These are phyloP conservation scores for Hirtodrosophila duncani DNA, from an alignment of 2,888 invertebrate species.

Conservation along the genomic window DNA sequence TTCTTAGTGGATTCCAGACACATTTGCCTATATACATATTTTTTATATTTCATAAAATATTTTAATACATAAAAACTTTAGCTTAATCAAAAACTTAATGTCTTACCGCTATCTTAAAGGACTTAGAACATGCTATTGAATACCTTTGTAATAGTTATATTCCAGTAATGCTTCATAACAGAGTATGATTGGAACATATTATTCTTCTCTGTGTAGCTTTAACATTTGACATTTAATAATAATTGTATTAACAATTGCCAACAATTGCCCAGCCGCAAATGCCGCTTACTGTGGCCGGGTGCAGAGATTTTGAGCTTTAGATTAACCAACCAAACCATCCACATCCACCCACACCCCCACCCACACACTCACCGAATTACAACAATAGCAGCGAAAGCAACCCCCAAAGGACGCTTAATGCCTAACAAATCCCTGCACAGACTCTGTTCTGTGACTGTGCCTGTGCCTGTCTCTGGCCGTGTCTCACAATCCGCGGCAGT, in stretches of 20 bases:
- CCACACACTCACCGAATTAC: slow-evolving; percentile 17
- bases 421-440: slow-evolving; percentile 39
- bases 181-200: too few relatives aligned
- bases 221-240: slow-evolving; percentile 49
- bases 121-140: too few relatives aligned
- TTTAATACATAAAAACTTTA: too few relatives aligned
- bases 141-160: too few relatives aligned
- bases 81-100: too few relatives aligned
- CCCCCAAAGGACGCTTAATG: slow-evolving; percentile 50
- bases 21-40: too few relatives aligned
- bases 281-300: slow-evolving; percentile 52
- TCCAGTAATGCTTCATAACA: too few relatives aligned
- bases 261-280: slow-evolving; percentile 52
- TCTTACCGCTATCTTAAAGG: too few relatives aligned
- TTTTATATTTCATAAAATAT: too few relatives aligned
- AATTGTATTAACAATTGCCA: slow-evolving; percentile 63
- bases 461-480: not conserved
- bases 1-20: too few relatives aligned
- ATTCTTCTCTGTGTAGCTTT: too few relatives aligned
- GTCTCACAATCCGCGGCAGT: slow-evolving; percentile 4
- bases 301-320: slow-evolving; percentile 51
- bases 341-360: slow-evolving; percentile 24
- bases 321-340: slow-evolving; percentile 46
- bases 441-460: too few relatives aligned
- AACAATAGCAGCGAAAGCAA: slow-evolving; percentile 32